Base-by-base conservation (phyloP, 2,888 invertebrate genomes). In the Drosophila buzzatii region DNA sequence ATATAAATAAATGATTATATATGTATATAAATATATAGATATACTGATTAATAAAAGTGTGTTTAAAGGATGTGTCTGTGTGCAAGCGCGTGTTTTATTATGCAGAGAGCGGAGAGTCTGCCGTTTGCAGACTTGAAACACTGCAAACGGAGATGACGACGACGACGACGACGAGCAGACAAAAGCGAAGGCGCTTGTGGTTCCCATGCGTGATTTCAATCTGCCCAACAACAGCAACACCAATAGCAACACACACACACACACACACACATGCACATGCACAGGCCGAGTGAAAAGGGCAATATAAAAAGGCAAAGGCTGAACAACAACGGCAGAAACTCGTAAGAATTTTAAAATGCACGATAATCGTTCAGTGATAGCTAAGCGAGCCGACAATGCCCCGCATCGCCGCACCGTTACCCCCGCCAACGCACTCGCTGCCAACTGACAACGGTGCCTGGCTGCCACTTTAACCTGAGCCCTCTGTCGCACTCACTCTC, bases 291-390 rank as follows among this genome's bases (percentile, higher is more conserved):
- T 74, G 79, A 89, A 89, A 89, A 86, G 85, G 85, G 85, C 85
- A 85, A 89, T 87, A 89, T 82, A 85, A 89, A 76, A 79, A 80
- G 78, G 79, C 63, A 73, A 73, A 78, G 63, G 73, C 73, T 73
- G 75, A 69, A 61, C 79, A 80, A 74, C 77, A 80, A 80, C 76
- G 78, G 77, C 79, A 84, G 85, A 90, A 85, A 89, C 91, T 90
- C 90, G 81, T 89, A 91, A 90, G 91, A 91, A 91, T 91, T 91
- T 92, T 92, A 91, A 92, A 92, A 92, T 92, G 91, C 92, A 91
- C 90, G 92, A 92, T 92, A 92, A 92, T 92, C 92, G 92, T 84
- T 92, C 92, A 86, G 86, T 86, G 86, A 86, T 86, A 86, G 89
- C 86, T 87, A 85, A 86, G 89, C 86, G 80, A 89, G 86, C 85